Conservation (phyloP, 2,113 vertebrate genomes). For the Lasiurus borealis region DNA sequence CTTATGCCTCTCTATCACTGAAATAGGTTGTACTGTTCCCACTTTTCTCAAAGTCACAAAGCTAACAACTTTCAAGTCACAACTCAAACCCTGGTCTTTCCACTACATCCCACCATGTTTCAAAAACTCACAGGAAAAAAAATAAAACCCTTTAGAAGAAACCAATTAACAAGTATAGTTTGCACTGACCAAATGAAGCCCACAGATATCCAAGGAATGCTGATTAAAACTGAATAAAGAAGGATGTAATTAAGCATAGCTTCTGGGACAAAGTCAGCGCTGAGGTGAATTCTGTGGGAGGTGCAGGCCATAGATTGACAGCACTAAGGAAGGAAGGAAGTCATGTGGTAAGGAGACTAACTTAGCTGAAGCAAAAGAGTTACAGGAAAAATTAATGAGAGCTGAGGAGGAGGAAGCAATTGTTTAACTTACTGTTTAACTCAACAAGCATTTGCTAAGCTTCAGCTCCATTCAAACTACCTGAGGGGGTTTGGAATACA, state of each 20-base stretch:
- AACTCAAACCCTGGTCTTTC: neutral
- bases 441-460: conserved; percentile 17
- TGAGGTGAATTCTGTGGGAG: conserved; percentile 39
- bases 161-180: conserved; percentile 39
- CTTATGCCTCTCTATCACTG: neutral
- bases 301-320: neutral
- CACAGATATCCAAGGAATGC: neutral
- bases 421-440: conserved; percentile 56
- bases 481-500: neutral
- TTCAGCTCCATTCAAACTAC: neutral
- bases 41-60: neutral
- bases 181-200: neutral
- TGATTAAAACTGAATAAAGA: conserved; percentile 30
- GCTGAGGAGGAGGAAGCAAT: neutral
- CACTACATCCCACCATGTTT: neutral
- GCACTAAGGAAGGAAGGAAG: conserved; percentile 76
- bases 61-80: conserved; percentile 40
- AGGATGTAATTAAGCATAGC: conserved; percentile 45
- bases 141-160: neutral
- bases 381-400: conserved; percentile 65
- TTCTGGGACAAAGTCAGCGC: conserved; percentile 37
- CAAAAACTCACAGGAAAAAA: conserved; percentile 8
- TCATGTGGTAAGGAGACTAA: conserved; percentile 62
- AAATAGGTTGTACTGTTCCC: neutral
- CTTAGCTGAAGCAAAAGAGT: conserved; percentile 60